phyloP scores from a whole-genome alignment of 2,888 invertebrate genomes.

The Apotomis turbidana region DNA sequence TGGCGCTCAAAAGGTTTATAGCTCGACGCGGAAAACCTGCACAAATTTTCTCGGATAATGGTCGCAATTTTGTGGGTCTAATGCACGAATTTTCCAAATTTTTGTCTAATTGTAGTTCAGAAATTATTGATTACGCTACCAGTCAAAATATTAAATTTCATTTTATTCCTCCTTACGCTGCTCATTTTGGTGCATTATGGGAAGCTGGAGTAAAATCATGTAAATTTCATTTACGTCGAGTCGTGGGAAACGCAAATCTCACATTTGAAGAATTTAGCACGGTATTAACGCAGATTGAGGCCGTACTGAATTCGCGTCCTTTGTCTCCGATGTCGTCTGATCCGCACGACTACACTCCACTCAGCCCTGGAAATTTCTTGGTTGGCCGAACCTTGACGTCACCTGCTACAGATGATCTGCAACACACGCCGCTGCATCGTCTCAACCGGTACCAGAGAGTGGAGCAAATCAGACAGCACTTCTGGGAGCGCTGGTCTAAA shows the following conservation, averaged over 20 bases:
- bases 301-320: conserved; percentile 13
- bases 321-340: neutral
- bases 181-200: conserved; percentile 17
- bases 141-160: neutral
- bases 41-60: conserved; percentile 47
- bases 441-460: conserved; percentile 18
- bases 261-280: neutral
- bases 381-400: conserved; percentile 36
- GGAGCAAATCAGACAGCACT: conserved; percentile 28
- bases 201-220: conserved; percentile 11
- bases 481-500: conserved; percentile 26
- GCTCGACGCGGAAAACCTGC: conserved; percentile 46
- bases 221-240: conserved; percentile 17
- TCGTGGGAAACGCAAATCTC: conserved; percentile 12
- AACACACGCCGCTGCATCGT: neutral
- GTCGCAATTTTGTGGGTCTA: conserved; percentile 44
- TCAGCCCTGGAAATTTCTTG: conserved; percentile 35
- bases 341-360: neutral
- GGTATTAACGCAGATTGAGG: conserved; percentile 39
- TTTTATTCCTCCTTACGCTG: conserved; percentile 6
- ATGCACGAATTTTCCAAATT: conserved; percentile 43
- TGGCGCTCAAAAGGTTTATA: conserved; percentile 47
- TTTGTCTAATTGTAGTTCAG: conserved; percentile 27
- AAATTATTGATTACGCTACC: neutral
- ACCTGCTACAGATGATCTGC: neutral